phyloP scores from a whole-genome alignment of 2,113 vertebrate species.

The Neodon shergylaensis region DNA sequence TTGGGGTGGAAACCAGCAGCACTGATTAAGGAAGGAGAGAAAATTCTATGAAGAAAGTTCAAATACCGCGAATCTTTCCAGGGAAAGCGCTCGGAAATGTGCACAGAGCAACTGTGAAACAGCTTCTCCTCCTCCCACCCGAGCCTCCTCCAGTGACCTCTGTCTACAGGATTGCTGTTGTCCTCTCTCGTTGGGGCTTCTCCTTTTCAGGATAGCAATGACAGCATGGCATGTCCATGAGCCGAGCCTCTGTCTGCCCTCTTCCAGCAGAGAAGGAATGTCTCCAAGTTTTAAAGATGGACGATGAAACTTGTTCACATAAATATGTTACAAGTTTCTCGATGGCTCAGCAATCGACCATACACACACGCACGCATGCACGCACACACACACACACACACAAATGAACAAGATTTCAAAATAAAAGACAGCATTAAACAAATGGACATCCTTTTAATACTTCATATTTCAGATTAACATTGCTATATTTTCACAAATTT shows the following conservation, averaged over 20 bases:
- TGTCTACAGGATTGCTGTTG: background rate
- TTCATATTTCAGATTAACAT: background rate
- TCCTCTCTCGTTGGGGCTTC: background rate
- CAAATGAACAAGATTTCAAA: background rate
- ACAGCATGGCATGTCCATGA: background rate
- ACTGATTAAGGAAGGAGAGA: background rate
- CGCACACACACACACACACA: too few relatives aligned
- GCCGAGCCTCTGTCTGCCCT: background rate
- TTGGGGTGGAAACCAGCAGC: slow-evolving; percentile 35
- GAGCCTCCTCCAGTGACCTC: background rate
- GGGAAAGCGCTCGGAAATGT: slow-evolving; percentile 41
- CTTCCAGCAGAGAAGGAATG: background rate
- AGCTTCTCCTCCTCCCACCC: background rate
- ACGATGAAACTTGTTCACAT: background rate
- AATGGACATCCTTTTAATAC: background rate
- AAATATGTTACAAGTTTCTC: background rate
- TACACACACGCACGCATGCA: too few relatives aligned
- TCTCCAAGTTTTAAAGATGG: slow-evolving; percentile 9
- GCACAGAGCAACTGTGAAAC: background rate
- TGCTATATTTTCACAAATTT: background rate
- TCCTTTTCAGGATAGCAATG: background rate
- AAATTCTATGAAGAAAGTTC: slow-evolving; percentile 40
- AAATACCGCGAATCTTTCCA: slow-evolving; percentile 44
- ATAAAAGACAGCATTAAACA: slow-evolving; percentile 1
- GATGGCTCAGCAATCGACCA: background rate